Percentiles rank a stretch among this genome's conserved stretches.
Evolutionary conservation across 2,797 vertebrate genomes (phyloP).

Genomic region (Anableps anableps): DNA sequence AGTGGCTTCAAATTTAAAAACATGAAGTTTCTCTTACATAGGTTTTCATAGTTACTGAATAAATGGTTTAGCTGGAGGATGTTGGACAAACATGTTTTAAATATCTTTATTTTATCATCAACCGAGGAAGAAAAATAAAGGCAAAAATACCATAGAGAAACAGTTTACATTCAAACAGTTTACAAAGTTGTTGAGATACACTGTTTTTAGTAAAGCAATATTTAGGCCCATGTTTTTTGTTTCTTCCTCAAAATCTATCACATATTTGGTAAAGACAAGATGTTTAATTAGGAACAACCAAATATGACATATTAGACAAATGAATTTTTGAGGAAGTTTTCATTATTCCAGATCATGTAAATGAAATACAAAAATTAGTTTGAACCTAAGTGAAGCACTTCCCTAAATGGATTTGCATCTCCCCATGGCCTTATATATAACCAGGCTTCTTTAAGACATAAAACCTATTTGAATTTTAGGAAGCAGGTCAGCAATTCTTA

Average conservation of each 20-base stretch:
- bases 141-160: not conserved
- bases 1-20: conserved; percentile 13
- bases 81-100: not conserved
- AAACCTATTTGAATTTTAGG: not conserved
- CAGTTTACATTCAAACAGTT: not conserved
- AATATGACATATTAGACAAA: not conserved
- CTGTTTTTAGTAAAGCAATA: not conserved
- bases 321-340: not conserved
- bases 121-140: not conserved
- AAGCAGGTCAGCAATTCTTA: not conserved
- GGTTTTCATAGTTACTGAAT: not conserved
- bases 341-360: not conserved
- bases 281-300: not conserved
- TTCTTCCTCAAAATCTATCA: not conserved
- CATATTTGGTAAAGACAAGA: not conserved
- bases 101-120: not conserved
- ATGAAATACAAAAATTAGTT: not conserved
- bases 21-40: not conserved
- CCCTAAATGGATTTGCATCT: not conserved
- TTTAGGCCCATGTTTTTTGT: not conserved
- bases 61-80: not conserved
- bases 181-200: not conserved
- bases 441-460: not conserved
- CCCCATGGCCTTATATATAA: not conserved
- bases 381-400: not conserved